Base-by-base conservation (phyloP, 92 coral and sea anemone species). In the Siderastrea radians region DNA sequence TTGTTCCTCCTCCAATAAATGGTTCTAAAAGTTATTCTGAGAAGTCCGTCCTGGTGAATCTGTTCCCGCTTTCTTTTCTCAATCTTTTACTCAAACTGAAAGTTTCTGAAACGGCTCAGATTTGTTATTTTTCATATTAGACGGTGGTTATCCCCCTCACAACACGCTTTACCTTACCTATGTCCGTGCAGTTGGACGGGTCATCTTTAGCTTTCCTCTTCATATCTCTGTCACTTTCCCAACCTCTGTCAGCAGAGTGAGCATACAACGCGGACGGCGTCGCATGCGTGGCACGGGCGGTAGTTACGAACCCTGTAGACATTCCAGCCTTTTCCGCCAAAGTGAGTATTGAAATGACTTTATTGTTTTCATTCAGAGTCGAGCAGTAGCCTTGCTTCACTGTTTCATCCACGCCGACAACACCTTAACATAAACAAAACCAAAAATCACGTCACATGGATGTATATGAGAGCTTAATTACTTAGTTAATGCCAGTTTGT, bases 281-380 rank as follows among this genome's bases (percentile, higher is more conserved):
- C 17, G 99, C 99, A 67, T 97, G 99, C 47, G 98, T 95, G 4
- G 92, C 87, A 45, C 99, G 98, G 1, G 99, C 86, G 19, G 98
- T 93, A 1, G 97, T 92, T 17, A 97, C 90, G 19, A 97, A 64
- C 6, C 99, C 99, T 2, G 99, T 97, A 2, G 98, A 95, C 97
- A 97, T 92, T 61, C 98, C 95, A 3, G 96, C 99, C 59, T 79
- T 78, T 74, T 97, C 98, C 7, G 99, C 99, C 26, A 92, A 84
- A 15, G 98, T 93, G 49, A 97, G 85, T 16, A 97, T 95, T 9
- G 99, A 97, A 26, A 88, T 72, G 19, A 97, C 97, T 62, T 97
- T 96, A 50, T 88, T 81, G 43, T 89, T 80, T 11, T 90, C 93
- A 52, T 92, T 75, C 80, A 90, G 55, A 52, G 88, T 84, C 69